phyloP scores from a whole-genome alignment of 92 coral and sea anemone species.

The Phenganax subtilis region DNA sequence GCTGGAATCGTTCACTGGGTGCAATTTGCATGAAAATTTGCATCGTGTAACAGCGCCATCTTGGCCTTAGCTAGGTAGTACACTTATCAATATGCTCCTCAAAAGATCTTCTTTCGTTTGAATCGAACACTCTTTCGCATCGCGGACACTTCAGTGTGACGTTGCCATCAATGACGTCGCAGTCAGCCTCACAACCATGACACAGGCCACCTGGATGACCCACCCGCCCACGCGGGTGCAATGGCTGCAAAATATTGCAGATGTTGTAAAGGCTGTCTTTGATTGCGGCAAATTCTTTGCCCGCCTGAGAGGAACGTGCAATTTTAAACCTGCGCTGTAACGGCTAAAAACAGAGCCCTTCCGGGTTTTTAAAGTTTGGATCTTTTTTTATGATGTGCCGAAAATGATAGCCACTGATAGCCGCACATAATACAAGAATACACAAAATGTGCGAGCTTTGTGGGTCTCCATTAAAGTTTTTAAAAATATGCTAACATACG shows the following conservation, averaged over 20 bases:
- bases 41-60: background rate
- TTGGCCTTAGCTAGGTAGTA: conserved; percentile 5
- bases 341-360: background rate
- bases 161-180: conserved; percentile 29
- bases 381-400: too few species aligned
- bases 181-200: conserved; percentile 29
- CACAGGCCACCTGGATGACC: conserved; percentile 33
- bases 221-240: conserved; percentile 3
- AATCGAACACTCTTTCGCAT: conserved; percentile 12
- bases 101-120: conserved; percentile 11
- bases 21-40: too few species aligned
- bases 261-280: background rate
- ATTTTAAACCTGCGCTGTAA: background rate
- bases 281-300: background rate
- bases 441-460: too few species aligned
- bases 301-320: too few species aligned
- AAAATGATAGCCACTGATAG: too few species aligned
- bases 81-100: conserved; percentile 38
- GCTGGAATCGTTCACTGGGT: too few species aligned
- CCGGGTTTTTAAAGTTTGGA: background rate
- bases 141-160: conserved; percentile 24
- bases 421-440: too few species aligned
- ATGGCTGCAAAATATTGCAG: conserved; percentile 8
- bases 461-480: too few species aligned
- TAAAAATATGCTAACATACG: too few species aligned